Percentiles rank a stretch among this genome's conserved stretches.
Conservation (phyloP, 1,140 invertebrate genomes). For the Drosophila aff. region DNA sequence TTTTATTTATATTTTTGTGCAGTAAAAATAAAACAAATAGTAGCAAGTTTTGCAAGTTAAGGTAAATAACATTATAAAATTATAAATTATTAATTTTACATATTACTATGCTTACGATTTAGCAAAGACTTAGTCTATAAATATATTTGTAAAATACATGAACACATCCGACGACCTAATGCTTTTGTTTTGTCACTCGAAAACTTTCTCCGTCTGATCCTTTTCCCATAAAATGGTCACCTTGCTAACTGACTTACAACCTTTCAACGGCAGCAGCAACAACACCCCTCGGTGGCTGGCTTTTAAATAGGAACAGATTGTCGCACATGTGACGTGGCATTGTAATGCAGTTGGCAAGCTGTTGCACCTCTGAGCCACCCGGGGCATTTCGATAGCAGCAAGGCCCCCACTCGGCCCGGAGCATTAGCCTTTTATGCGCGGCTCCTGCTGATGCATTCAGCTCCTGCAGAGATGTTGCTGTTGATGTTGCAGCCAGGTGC, state of each 20-base stretch:
- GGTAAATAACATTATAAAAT: no score
- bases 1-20: no score
- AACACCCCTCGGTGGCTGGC: not conserved
- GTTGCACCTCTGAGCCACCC: slow-evolving; percentile 49
- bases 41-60: no score
- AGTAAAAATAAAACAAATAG: no score
- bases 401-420: slow-evolving; percentile 28
- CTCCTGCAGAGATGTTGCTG: slow-evolving; percentile 21
- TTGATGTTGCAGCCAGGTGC: slow-evolving; percentile 19
- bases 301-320: slow-evolving; percentile 46
- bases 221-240: slow-evolving; percentile 1
- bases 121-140: no score
- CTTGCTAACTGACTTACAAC: slow-evolving; percentile 9
- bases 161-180: not conserved
- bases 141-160: no score
- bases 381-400: slow-evolving; percentile 9
- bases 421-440: slow-evolving; percentile 57
- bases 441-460: slow-evolving; percentile 24
- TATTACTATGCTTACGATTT: no score
- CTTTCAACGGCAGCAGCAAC: not conserved
- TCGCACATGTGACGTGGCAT: slow-evolving; percentile 24
- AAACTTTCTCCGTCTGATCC: not conserved
- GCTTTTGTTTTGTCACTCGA: no score
- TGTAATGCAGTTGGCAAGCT: slow-evolving; percentile 47
- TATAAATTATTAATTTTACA: no score